A percentile compares a stretch with the other conserved stretches of the same genome.
These are phyloP conservation scores for Metopia argyrocephala DNA, from an alignment of 2,888 invertebrate genomes.

Conservation along the genomic window DNA sequence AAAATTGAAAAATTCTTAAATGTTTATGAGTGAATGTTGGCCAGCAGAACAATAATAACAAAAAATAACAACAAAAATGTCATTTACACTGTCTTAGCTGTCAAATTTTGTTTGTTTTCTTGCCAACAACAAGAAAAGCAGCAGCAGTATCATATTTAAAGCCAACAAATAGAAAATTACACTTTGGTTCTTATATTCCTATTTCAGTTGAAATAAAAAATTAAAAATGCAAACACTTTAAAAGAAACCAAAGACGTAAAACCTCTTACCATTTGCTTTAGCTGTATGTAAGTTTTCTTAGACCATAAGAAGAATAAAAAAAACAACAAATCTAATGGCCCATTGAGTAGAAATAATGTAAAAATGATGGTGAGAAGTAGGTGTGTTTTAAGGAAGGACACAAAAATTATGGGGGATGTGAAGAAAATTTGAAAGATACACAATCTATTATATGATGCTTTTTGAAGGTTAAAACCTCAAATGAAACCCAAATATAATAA, in stretches of 20 bases:
- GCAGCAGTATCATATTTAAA: slow-evolving; percentile 38
- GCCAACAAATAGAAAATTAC: slow-evolving; percentile 35
- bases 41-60: background rate
- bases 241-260: slow-evolving; percentile 40
- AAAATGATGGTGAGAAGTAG: slow-evolving; percentile 41
- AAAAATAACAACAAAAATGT: slow-evolving; percentile 44
- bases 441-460: slow-evolving; percentile 40
- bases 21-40: background rate
- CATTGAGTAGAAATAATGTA: slow-evolving; percentile 56
- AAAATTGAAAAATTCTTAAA: too few species aligned
- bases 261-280: background rate
- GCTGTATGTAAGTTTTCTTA: too few species aligned
- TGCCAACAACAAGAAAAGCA: background rate
- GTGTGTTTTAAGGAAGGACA: slow-evolving; percentile 16
- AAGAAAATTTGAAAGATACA: slow-evolving; percentile 20
- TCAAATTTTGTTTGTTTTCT: slow-evolving; percentile 43
- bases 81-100: slow-evolving; percentile 46
- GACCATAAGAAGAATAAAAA: too few species aligned
- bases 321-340: slow-evolving; percentile 14
- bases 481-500: slow-evolving; percentile 53
- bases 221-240: slow-evolving; percentile 32
- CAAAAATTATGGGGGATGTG: background rate
- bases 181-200: slow-evolving; percentile 27
- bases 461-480: slow-evolving; percentile 67
- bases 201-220: too few species aligned